Conservation (phyloP, 1,140 invertebrate species). For the Drosophila bocqueti region DNA sequence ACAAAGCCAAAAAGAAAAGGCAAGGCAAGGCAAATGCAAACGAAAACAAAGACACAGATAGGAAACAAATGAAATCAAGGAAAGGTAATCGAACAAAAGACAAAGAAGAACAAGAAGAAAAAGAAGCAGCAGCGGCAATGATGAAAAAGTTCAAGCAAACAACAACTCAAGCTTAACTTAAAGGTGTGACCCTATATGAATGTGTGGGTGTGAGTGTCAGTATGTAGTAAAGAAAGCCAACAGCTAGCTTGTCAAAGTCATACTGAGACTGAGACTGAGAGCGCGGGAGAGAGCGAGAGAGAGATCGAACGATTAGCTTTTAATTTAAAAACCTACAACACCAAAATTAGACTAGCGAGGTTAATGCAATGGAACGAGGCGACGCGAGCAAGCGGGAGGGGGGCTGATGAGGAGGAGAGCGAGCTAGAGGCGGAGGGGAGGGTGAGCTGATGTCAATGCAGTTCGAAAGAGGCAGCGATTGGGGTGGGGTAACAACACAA, state of each 20-base stretch:
- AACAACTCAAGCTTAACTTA: slow-evolving; percentile 56
- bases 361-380: slow-evolving; percentile 45
- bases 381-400: slow-evolving; percentile 20
- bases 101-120: slow-evolving; percentile 21
- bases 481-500: slow-evolving; percentile 11
- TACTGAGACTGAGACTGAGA: slow-evolving; percentile 11
- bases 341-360: slow-evolving; percentile 60
- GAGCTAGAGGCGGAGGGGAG: slow-evolving; percentile 9
- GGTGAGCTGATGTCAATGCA: slow-evolving; percentile 33
- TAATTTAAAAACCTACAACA: slow-evolving; percentile 71
- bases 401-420: slow-evolving; percentile 15
- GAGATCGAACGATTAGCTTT: slow-evolving; percentile 64
- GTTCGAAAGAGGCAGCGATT: slow-evolving; percentile 29
- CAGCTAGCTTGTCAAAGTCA: slow-evolving; percentile 49
- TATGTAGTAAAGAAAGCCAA: neutral
- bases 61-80: slow-evolving; percentile 51
- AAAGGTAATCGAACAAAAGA: slow-evolving; percentile 25
- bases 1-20: slow-evolving; percentile 8
- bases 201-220: slow-evolving; percentile 14
- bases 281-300: slow-evolving; percentile 11
- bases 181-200: slow-evolving; percentile 38
- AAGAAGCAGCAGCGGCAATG: slow-evolving; percentile 42
- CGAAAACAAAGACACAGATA: slow-evolving; percentile 14
- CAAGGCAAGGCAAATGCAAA: slow-evolving; percentile 12
- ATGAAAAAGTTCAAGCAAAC: slow-evolving; percentile 54